phyloP scores from a whole-genome alignment of 2,113 vertebrate species.

The Aplodontia rufa region DNA sequence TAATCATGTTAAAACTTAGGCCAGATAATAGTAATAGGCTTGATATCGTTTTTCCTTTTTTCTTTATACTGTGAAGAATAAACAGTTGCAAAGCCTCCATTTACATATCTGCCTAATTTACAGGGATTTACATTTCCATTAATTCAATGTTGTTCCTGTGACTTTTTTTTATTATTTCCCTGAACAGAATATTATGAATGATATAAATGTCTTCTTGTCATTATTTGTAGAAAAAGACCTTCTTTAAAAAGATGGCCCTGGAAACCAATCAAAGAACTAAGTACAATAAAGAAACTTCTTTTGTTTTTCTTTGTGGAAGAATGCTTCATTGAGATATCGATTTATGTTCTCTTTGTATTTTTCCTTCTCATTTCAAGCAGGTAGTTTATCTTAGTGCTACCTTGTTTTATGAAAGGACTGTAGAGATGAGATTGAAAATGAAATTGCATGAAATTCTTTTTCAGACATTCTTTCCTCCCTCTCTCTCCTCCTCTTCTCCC shows the following conservation, averaged over 20 bases:
- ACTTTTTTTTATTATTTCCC: background rate
- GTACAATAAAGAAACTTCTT: background rate
- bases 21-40: background rate
- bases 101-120: background rate
- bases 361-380: background rate
- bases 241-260: background rate
- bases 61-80: background rate
- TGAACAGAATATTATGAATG: background rate
- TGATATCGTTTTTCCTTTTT: background rate
- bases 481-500: background rate
- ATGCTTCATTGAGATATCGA: background rate
- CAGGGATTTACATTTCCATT: background rate
- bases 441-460: background rate
- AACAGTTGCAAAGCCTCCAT: background rate
- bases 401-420: background rate
- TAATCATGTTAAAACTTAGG: background rate
- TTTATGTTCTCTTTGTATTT: background rate
- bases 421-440: background rate
- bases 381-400: background rate
- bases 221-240: background rate
- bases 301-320: background rate
- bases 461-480: background rate
- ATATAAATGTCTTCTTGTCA: background rate
- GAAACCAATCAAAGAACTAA: background rate
- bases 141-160: background rate